A percentile compares a stretch with the other conserved stretches of the same genome.
Evolutionary conservation across 2,113 vertebrate genomes (phyloP).

Genomic region (Isichthys henryi): DNA sequence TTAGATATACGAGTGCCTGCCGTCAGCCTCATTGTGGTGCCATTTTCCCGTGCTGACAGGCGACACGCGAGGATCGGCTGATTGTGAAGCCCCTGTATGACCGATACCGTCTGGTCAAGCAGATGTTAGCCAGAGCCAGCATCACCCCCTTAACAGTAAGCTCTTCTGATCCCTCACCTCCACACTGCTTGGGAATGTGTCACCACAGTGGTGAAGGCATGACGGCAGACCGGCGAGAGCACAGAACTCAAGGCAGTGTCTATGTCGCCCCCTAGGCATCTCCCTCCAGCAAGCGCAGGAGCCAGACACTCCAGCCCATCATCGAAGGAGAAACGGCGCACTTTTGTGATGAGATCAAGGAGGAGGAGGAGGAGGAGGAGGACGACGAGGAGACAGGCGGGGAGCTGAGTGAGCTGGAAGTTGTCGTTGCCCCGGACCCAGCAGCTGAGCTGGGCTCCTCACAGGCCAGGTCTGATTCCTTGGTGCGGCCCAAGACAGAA

Average conservation of each 20-base stretch:
- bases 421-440: conserved; percentile 74
- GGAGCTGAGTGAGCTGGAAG: conserved; percentile 65
- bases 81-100: conserved; percentile 93
- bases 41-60: conserved; percentile 54
- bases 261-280: conserved; percentile 65
- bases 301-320: conserved; percentile 88
- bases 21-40: not conserved
- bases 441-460: conserved; percentile 50
- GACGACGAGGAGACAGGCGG: conserved; percentile 56
- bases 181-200: not conserved
- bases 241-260: not conserved
- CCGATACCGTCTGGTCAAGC: conserved; percentile 91
- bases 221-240: not conserved
- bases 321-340: conserved; percentile 96
- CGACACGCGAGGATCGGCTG: conserved; percentile 85
- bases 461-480: conserved; percentile 60
- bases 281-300: conserved; percentile 84
- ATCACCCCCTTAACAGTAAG: conserved; percentile 87
- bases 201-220: not conserved
- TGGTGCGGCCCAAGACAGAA: conserved; percentile 64
- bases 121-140: conserved; percentile 93
- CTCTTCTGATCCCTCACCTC: conserved; percentile 28
- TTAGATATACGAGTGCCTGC: not conserved
- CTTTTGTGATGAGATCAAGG: conserved; percentile 88
- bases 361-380: conserved; percentile 51